phyloP scores from a whole-genome alignment of 2,888 invertebrate genomes.

The Saturnia pavonia region DNA sequence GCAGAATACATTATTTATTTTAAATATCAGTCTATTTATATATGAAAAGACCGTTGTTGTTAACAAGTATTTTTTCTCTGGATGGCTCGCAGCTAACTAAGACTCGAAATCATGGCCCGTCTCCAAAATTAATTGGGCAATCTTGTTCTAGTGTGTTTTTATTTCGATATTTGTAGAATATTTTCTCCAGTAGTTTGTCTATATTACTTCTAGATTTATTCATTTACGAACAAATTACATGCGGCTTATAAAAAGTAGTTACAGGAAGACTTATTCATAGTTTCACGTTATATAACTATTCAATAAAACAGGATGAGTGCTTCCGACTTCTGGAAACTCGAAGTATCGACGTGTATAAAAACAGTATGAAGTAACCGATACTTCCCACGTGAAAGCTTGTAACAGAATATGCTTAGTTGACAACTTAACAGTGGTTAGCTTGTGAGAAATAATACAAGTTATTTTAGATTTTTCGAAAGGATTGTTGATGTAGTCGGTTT shows the following conservation, averaged over 20 bases:
- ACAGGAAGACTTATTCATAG: not conserved
- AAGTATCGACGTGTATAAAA: not conserved
- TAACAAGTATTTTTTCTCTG: no score
- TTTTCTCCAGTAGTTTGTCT: not conserved
- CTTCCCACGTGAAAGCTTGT: not conserved
- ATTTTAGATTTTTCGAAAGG: not conserved
- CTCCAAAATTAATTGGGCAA: no score
- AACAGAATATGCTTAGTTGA: not conserved
- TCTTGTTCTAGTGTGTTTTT: not conserved
- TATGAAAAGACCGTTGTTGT: no score
- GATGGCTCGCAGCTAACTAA: no score
- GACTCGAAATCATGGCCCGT: no score
- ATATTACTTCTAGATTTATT: not conserved
- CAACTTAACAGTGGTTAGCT: not conserved
- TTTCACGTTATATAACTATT: not conserved
- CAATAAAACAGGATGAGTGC: not conserved
- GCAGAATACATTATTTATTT: no score
- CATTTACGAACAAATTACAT: not conserved
- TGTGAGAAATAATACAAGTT: not conserved
- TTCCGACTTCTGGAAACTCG: conserved; percentile 5
- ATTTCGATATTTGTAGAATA: not conserved
- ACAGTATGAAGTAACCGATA: not conserved
- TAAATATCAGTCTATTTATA: no score
- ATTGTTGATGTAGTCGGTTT: not conserved
- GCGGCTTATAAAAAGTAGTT: not conserved